Conservation (phyloP, 2,888 invertebrate genomes). For the Allophyes oxyacanthae region DNA sequence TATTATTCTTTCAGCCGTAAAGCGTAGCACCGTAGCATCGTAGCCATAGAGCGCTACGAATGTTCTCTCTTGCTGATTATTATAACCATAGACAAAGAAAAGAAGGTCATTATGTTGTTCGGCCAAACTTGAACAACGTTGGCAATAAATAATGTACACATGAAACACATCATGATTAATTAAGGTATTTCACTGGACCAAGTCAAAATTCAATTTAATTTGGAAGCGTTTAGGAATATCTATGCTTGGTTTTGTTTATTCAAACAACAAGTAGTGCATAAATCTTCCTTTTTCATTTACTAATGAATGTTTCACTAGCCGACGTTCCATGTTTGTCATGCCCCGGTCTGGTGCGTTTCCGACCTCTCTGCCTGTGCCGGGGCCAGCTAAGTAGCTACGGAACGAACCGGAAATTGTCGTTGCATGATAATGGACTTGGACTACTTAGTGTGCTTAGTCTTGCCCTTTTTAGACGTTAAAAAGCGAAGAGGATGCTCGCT, state of each 20-base stretch:
- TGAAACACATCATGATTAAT: no score
- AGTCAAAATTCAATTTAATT: no score
- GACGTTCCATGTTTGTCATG: conserved; percentile 5
- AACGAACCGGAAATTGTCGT: conserved; percentile 40
- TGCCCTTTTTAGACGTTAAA: conserved; percentile 20
- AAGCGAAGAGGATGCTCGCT: conserved; percentile 17
- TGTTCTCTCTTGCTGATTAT: no score
- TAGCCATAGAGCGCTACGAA: no score
- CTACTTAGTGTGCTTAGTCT: conserved; percentile 44
- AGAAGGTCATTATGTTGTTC: no score
- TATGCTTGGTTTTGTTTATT: not conserved
- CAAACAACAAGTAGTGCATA: not conserved
- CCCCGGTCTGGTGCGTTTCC: conserved; percentile 14
- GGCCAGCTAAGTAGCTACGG: conserved; percentile 29
- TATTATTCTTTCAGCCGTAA: no score
- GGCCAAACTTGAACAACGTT: no score
- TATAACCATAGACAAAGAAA: no score
- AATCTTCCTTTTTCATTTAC: not conserved
- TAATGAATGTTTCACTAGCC: conserved; percentile 4
- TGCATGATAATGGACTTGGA: conserved; percentile 41
- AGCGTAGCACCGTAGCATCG: no score
- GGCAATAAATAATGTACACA: no score
- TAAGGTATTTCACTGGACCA: no score
- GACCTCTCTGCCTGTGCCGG: conserved; percentile 3
- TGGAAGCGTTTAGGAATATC: no score